Evolutionary conservation across 2,113 vertebrate genomes (phyloP).

Genomic region (Tragelaphus buxtoni): DNA sequence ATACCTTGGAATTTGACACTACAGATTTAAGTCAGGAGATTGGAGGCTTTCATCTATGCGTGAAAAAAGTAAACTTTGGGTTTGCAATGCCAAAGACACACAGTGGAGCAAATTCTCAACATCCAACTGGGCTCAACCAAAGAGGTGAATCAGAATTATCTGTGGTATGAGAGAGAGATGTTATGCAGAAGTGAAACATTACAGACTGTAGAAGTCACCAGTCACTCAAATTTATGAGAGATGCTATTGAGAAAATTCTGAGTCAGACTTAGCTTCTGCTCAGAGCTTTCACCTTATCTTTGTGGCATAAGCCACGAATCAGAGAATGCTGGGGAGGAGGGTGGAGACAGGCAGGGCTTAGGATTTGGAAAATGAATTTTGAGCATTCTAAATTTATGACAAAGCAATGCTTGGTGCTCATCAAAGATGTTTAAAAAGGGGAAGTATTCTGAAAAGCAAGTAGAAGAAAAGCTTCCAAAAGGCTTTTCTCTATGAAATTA

Average conservation of each 20-base stretch:
- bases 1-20: background rate
- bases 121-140: background rate
- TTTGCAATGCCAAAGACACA: background rate
- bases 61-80: background rate
- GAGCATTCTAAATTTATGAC: background rate
- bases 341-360: background rate
- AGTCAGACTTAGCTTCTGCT: background rate
- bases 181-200: background rate
- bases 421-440: background rate
- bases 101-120: background rate
- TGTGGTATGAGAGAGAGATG: background rate
- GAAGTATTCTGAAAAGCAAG: conserved; percentile 31
- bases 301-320: background rate
- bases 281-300: background rate
- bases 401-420: conserved; percentile 11
- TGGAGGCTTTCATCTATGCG: background rate
- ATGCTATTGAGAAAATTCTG: background rate
- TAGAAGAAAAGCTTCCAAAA: conserved; percentile 2
- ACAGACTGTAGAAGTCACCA: background rate
- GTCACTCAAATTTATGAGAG: background rate
- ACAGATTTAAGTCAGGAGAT: background rate
- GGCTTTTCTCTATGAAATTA: conserved; percentile 16
- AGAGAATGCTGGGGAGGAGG: background rate
- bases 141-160: background rate
- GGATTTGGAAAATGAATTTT: background rate